Percentiles rank a stretch among this genome's conserved stretches.
Conservation (phyloP, 2,797 vertebrate species). For the Agapornis canus region DNA sequence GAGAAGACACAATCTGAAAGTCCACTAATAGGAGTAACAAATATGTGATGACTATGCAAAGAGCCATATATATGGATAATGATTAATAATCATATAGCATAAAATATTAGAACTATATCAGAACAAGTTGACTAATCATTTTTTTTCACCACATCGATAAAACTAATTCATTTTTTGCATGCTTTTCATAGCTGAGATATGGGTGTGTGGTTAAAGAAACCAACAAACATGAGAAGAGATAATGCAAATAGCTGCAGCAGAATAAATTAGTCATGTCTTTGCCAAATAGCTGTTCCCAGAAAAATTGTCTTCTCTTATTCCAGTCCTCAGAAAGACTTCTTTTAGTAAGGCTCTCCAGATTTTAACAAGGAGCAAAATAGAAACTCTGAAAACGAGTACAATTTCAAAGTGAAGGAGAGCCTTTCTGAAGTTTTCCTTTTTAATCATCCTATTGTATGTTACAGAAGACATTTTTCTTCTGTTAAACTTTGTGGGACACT, state of each 20-base stretch:
- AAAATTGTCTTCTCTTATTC: not conserved
- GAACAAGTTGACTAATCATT: not conserved
- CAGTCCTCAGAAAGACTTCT: not conserved
- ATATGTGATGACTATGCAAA: rapidly evolving
- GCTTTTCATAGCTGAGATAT: not conserved
- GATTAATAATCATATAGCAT: not conserved
- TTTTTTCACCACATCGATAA: not conserved
- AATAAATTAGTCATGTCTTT: not conserved
- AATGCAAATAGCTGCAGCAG: not conserved
- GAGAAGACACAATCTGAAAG: not conserved
- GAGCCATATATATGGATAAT: rapidly evolving
- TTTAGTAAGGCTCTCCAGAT: not conserved
- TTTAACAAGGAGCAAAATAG: not conserved
- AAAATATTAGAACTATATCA: not conserved
- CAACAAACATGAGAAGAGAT: not conserved
- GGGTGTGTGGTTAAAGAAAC: not conserved
- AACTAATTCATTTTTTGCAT: not conserved
- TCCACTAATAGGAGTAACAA: not conserved
- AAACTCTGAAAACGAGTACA: not conserved
- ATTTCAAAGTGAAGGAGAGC: not conserved
- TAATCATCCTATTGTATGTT: not conserved
- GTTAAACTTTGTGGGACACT: not conserved
- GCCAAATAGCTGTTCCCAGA: not conserved
- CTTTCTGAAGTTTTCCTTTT: not conserved
- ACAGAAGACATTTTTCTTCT: not conserved